Evolutionary conservation across 2,113 vertebrate species (phyloP).

Genomic region (Xenus cinereus): DNA sequence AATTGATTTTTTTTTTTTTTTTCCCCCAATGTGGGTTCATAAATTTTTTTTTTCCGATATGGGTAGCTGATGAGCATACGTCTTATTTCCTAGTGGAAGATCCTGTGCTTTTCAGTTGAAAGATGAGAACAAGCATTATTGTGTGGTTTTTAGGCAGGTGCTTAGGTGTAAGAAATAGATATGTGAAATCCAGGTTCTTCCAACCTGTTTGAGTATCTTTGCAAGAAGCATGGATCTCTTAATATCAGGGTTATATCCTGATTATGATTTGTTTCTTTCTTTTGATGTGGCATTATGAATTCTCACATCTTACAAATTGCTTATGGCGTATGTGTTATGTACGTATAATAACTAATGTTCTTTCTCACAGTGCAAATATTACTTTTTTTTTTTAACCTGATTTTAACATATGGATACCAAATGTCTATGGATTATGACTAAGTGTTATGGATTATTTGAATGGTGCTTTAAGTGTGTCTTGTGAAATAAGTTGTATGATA

Average conservation of each 20-base stretch:
- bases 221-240: background rate
- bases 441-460: background rate
- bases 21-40: background rate
- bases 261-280: background rate
- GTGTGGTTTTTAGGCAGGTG: background rate
- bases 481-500: background rate
- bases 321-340: accelerated
- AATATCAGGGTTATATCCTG: background rate
- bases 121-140: background rate
- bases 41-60: background rate
- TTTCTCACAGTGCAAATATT: background rate
- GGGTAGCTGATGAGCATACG: background rate
- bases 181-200: background rate
- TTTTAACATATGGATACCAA: background rate
- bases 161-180: background rate
- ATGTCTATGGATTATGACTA: background rate
- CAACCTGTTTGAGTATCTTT: background rate
- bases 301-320: background rate
- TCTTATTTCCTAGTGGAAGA: background rate
- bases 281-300: background rate
- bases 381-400: background rate
- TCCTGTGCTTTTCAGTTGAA: background rate
- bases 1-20: background rate
- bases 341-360: accelerated
- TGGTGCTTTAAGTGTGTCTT: background rate